Conservation (phyloP, 2,888 invertebrate genomes). For the Dasypogon diadema region DNA sequence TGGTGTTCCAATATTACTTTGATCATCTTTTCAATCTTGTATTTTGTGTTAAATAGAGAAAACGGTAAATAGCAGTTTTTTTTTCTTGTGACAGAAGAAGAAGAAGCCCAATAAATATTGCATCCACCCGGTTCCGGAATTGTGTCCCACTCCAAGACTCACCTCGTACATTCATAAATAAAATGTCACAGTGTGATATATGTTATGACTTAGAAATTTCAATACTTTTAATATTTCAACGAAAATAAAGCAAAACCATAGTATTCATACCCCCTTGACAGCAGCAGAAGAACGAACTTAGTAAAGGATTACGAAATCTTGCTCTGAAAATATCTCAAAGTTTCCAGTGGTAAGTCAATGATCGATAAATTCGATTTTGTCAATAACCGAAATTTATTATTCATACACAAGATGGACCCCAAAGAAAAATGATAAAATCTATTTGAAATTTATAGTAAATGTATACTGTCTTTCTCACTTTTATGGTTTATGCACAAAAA, state of each 20-base stretch:
- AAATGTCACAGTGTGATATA: background rate
- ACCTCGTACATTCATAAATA: background rate
- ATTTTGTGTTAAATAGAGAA: background rate
- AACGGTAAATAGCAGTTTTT: background rate
- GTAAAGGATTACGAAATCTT: slow-evolving; percentile 7
- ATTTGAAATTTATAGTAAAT: background rate
- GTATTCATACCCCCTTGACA: background rate
- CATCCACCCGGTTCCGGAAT: background rate
- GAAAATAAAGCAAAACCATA: background rate
- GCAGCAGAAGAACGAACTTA: background rate
- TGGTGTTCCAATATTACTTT: background rate
- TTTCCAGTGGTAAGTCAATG: slow-evolving; percentile 27
- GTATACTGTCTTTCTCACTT: background rate
- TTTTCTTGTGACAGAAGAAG: too few relatives aligned
- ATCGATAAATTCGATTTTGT: slow-evolving; percentile 10
- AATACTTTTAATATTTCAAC: background rate
- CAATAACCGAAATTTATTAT: background rate
- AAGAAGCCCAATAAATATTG: too few relatives aligned
- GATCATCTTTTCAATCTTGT: background rate
- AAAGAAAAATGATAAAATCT: background rate
- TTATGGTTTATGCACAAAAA: slow-evolving; percentile 15
- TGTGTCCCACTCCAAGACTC: background rate
- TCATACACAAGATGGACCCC: background rate
- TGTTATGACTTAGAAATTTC: background rate
- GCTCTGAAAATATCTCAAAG: background rate